Base-by-base conservation (phyloP, 2,888 invertebrate genomes). In the Lacanobia oleracea region DNA sequence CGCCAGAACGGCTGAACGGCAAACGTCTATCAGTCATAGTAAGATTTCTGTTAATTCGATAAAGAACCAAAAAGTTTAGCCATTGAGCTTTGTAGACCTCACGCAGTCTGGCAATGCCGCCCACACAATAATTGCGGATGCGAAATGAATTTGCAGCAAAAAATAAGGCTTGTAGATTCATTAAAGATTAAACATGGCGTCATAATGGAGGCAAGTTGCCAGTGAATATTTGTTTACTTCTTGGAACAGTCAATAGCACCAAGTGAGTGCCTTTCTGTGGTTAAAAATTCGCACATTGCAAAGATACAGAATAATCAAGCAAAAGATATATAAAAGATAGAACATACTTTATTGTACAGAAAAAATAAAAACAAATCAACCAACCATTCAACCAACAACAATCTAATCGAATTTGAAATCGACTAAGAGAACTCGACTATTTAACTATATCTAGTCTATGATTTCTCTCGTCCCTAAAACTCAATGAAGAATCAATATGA, bases 51-150 rank as follows among this genome's bases (percentile, higher is more conserved):
- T 72, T 72, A 76, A 76, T 74, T 76, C 48, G 16, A 76, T 61
- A 65, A 63, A 63, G 21, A 75, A 72, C 43, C 33, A 37, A 72
- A 77, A 45, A 27, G 37, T 56, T 45, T 69, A 12, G 60, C 40
- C 33, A 67, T 77, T 57, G 23, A 70, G 51, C 37, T 77, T 40
- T 57, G 40, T 57, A 74, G 82, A 82, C 79, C 82, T 72, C 83
- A 82, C 79, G 62, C 79, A 71, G 72, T 75, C 72, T 69, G 45
- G 43, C 54, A 68, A 40, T 43, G n/a, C 66, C 67, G 43, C 78
- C 82, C 67, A 82, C 71, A 61, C 72, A 53, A 63, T 76, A 56
- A 76, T 66, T 56, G 62, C 70, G 74, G 59, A 82, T 76, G 53
- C 73, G 57, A 83, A 81, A 75, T 64, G 21, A 37, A 60, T 80